These are phyloP conservation scores for Melanargia galathea DNA, from an alignment of 2,888 invertebrate genomes.

Conservation along the genomic window DNA sequence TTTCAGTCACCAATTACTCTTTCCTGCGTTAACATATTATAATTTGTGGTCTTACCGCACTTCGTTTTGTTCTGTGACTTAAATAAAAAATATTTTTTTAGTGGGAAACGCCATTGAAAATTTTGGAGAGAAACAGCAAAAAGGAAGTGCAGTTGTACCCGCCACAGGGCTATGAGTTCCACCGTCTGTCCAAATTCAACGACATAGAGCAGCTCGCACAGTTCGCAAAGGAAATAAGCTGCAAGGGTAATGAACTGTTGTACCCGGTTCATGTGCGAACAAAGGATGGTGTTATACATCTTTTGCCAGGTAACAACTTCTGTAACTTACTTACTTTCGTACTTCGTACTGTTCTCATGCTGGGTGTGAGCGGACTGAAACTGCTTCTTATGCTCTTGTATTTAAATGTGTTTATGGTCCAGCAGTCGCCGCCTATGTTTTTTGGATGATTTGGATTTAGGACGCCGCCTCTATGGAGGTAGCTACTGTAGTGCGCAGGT, in stretches of 20 bases:
- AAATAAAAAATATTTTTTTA: constrained; percentile 51
- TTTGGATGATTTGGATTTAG: too few relatives aligned
- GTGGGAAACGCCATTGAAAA: constrained; percentile 85
- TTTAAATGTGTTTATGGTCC: too few relatives aligned
- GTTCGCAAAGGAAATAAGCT: constrained; percentile 82
- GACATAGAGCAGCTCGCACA: constrained; percentile 81
- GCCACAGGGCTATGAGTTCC: constrained; percentile 90
- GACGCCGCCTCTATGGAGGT: too few relatives aligned
- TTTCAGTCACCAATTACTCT: too few relatives aligned
- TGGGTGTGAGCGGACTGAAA: too few relatives aligned
- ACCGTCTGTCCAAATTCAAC: constrained; percentile 80
- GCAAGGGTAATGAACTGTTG: constrained; percentile 75
- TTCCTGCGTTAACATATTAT: too few relatives aligned
- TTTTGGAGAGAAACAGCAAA: constrained; percentile 64
- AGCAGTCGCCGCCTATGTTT: too few relatives aligned
- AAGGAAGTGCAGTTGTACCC: constrained; percentile 82
- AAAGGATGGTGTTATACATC: constrained; percentile 80
- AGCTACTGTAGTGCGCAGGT: too few relatives aligned
- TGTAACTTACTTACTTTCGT: too few relatives aligned
- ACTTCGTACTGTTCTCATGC: too few relatives aligned
- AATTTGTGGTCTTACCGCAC: too few relatives aligned
- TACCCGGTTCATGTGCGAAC: constrained; percentile 81
- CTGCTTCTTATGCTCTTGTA: too few relatives aligned
- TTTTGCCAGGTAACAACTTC: constrained; percentile 82
- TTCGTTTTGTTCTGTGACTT: not conserved